A percentile compares a stretch with the other conserved stretches of the same genome.
Conservation (phyloP, 2,888 invertebrate species). For the Cactoblastis cactorum region DNA sequence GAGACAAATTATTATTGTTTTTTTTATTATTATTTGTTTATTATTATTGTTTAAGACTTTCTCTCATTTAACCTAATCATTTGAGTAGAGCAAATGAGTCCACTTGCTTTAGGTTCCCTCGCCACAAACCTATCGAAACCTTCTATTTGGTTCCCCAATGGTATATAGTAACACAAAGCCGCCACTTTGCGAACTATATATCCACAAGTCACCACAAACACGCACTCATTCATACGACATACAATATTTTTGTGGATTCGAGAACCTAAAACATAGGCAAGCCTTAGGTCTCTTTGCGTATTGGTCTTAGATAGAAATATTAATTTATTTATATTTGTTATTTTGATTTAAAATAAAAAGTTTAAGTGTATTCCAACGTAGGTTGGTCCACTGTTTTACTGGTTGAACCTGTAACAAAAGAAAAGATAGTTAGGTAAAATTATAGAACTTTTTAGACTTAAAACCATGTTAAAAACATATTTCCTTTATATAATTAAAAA, state of each 20-base stretch:
- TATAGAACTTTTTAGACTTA: too few relatives aligned
- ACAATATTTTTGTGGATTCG: slow-evolving; percentile 30
- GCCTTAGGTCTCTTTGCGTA: background rate
- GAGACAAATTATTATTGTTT: too few relatives aligned
- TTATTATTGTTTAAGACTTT: background rate
- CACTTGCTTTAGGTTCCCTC: slow-evolving; percentile 24
- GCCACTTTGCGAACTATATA: slow-evolving; percentile 61
- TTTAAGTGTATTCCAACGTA: background rate
- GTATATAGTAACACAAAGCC: slow-evolving; percentile 51
- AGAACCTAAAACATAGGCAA: slow-evolving; percentile 21
- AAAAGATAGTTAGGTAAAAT: background rate
- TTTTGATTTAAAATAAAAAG: background rate
- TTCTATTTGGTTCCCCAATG: slow-evolving; percentile 26
- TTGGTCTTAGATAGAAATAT: background rate
- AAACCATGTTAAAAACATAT: too few relatives aligned
- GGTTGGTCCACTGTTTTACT: background rate
- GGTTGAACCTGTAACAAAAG: background rate
- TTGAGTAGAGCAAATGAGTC: slow-evolving; percentile 13
- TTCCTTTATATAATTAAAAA: too few relatives aligned
- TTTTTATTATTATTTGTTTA: background rate
- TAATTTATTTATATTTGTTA: background rate
- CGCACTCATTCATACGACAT: slow-evolving; percentile 28
- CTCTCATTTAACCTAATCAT: background rate
- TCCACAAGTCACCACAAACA: slow-evolving; percentile 26
- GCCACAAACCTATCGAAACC: slow-evolving; percentile 26